Evolutionary conservation across 2,888 invertebrate species (phyloP), one percentile per base, ranked within the genome.

Genomic region (Euplexia lucipara): DNA sequence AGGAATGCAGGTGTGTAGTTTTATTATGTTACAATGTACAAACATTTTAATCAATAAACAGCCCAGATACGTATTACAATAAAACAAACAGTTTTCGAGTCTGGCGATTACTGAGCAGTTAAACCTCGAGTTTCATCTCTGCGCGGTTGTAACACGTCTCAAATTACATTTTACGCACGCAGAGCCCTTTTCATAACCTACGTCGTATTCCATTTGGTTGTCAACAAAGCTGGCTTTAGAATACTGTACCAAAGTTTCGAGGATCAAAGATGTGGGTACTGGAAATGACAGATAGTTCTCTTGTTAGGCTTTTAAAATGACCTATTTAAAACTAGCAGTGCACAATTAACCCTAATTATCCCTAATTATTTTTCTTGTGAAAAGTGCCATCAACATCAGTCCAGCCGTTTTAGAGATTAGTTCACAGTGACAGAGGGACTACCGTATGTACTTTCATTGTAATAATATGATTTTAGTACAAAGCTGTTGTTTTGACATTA

Each of bases 181-280:
- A 64, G 70, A 70, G 74, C 74, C 78, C 75, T 82, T 84, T 85
- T 86, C 83, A 86, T 86, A 87, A 86, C 81, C 82, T 80, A 60
- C 74, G 79, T 84, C 84, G 80, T 85, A 84, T 84, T 86, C 83
- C 80, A 85, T 88, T 89, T 83, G 85, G 74, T 70, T 83, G 84
- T 83, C 86, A 81, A 86, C 87, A 85, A 79, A 84, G 81, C 82
- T 76, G 67, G 70, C 64, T 74, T 74, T 76, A 76, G 78, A 75
- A 70, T 65, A 75, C 64, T 82, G 77, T 82, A 60, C 70, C 61
- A 62, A 70, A 79, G 65, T 58, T 68, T 53, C 48, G 52, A 35
- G 70, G 78, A 69, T 22, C 71, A 70, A 44, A 56, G 8, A n/a
- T 30, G 48, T n/a, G n/a, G n/a, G n/a, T 81, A 65, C 82, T 85